Evolutionary conservation across 2,113 vertebrate genomes (phyloP), one percentile per base, ranked within the genome.

Genomic region (Rhagologus leucostigma): DNA sequence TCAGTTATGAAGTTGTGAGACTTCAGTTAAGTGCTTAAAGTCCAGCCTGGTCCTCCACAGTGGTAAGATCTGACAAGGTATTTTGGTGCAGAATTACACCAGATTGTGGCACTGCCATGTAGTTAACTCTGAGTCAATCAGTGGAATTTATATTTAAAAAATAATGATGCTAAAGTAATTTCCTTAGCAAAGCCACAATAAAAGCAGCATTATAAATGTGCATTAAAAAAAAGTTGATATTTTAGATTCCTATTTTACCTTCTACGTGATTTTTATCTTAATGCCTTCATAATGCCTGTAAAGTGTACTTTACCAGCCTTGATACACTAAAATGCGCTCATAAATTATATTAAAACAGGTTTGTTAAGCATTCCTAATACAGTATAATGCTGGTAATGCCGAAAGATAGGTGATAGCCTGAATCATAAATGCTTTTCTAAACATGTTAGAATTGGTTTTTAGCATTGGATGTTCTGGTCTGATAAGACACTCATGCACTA

Each of bases 391-490:
- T 65, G 15, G 14, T 57, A 87, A 91, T 62, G 29, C 33, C 77
- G 85, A 82, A 76, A 0, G 0, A 33, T 17, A 85, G 32, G 46
- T 16, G 75, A 91, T 73, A 91, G 19, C 33, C 79, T 63, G 55
- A 94, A 57, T 50, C 78, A 71, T 57, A 93, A 89, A 80, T 35
- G 78, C 13, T 83, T 93, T 79, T 70, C 78, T 90, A 91, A 89
- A 88, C 67, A 53, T 4, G 4, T 50, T 85, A 50, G 35, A 87
- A 87, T 57, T 91, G 53, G 1, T 30, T 83, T 81, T 89, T 74
- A 79, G 33, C 27, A 55, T 71, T 83, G 82, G 55, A 70, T 67
- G 75, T 70, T 89, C 70, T 76, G 42, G 57, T 83, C 70, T 65
- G 71, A 70, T 44, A 87, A 85, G 70, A 85, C 46, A 76, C 13